Base-by-base conservation (phyloP, 2,797 vertebrate species). In the Acipenser transmontanus region DNA sequence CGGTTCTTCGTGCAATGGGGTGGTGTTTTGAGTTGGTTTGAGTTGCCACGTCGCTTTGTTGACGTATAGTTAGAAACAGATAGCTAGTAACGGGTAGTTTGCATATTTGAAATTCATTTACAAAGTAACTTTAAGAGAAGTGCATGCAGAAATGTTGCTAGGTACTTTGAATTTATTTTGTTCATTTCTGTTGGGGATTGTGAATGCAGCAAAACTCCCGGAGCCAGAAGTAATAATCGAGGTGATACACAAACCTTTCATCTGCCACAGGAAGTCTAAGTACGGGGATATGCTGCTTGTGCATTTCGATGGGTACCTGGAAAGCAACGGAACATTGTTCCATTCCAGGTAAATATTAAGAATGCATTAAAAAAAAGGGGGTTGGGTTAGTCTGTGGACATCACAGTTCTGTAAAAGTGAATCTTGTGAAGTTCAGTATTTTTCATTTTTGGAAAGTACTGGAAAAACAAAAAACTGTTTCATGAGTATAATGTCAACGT, bases 281-380 rank as follows among this genome's bases (percentile, higher is more conserved):
- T 89, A 91, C 73, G 95, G 97, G 59, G 97, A 98, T 63, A 85
- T 95, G 87, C 85, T 98, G 84, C 80, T 96, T 70, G 89, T 99
- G 6, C 95, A 98, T 79, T 94, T 93, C 71, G 93, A 97, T 1
- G 96, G 95, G 47, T 96, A 77, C 77, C 70, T 98, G 80, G 91
- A 95, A 79, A 94, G 85, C 70, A 93, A 98, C n/a, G 96, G 93
- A 62, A 92, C 94, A 6, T 75, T 90, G 71, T 98, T 99, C 77
- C 89, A 97, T 74, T 97, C 95, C 78, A 98, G 95, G 96, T 98
- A 89, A 94, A 56, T 60, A 13, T 17, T 60, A 10, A 8, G 59
- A 7, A 17, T n/a, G 14, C 1, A 20, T 60, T 3, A 8, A 60
- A 60, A 60, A 17, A 6, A 17, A 12, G 8, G 13, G 8, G n/a